phyloP scores from a whole-genome alignment of 2,888 invertebrate species.

The Tipula lateralis region DNA sequence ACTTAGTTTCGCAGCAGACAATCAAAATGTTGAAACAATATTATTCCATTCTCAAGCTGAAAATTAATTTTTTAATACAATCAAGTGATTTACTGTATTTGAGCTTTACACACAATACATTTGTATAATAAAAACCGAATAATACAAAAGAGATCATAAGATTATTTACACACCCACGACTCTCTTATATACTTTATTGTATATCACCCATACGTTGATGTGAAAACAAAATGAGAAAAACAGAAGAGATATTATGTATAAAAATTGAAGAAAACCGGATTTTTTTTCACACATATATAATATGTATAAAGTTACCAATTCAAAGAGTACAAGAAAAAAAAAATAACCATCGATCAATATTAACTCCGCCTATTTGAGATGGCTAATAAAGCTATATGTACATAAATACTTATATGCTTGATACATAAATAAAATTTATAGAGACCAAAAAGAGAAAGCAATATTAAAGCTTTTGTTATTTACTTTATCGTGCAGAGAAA shows the following conservation, averaged over 20 bases:
- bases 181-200: background rate
- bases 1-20: background rate
- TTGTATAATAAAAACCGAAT: background rate
- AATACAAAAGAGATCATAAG: background rate
- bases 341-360: conserved; percentile 11
- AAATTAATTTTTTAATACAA: background rate
- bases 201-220: background rate
- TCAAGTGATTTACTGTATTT: background rate
- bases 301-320: background rate
- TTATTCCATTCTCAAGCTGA: background rate
- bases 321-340: background rate
- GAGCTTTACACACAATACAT: background rate
- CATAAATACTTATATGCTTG: background rate
- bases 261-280: background rate
- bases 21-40: background rate
- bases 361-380: conserved; percentile 5
- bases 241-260: background rate
- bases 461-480: background rate
- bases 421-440: background rate
- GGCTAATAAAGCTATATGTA: conserved; percentile 2
- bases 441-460: background rate
- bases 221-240: background rate
- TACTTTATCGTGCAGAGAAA: background rate
- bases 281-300: background rate
- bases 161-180: conserved; percentile 19